Evolutionary conservation across 2,797 vertebrate species (phyloP).

Genomic region (Coranthus polyacanthus): DNA sequence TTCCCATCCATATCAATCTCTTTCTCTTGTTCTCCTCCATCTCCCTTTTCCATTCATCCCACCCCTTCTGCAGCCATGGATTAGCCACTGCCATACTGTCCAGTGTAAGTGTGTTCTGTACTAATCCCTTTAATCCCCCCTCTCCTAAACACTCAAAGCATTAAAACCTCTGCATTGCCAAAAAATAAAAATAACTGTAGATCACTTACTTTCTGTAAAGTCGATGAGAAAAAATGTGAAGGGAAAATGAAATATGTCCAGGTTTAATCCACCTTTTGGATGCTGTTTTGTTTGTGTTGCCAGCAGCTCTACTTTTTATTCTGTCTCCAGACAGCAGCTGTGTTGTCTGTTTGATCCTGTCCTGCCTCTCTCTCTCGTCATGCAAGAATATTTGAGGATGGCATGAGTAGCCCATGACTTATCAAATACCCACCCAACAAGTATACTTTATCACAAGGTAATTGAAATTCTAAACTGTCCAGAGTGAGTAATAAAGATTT

Average conservation of each 20-base stretch:
- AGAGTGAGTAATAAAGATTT: conserved; percentile 2
- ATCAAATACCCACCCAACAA: conserved; percentile 39
- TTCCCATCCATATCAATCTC: conserved; percentile 18
- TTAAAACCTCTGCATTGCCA: neutral
- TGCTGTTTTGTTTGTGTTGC: conserved; percentile 33
- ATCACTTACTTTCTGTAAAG: conserved; percentile 32
- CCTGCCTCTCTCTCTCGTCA: conserved; percentile 38
- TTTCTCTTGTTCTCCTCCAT: conserved; percentile 40
- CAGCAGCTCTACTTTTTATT: conserved; percentile 18
- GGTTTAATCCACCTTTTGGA: neutral
- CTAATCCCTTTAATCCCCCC: conserved; percentile 17
- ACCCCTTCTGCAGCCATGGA: conserved; percentile 16
- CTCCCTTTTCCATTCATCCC: conserved; percentile 33
- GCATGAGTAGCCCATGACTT: conserved; percentile 21
- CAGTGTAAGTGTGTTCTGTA: neutral
- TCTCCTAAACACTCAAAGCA: neutral
- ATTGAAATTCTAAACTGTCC: conserved; percentile 44
- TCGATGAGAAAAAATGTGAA: neutral
- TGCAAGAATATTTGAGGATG: conserved; percentile 16
- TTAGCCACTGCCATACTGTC: conserved; percentile 46
- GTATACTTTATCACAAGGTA: conserved; percentile 42
- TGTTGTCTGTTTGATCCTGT: conserved; percentile 28
- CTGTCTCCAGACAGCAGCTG: conserved; percentile 42
- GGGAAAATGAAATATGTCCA: conserved; percentile 1
- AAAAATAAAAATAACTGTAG: neutral